Base-by-base conservation (phyloP, 2,888 invertebrate genomes). In the Platycnemis pennipes region DNA sequence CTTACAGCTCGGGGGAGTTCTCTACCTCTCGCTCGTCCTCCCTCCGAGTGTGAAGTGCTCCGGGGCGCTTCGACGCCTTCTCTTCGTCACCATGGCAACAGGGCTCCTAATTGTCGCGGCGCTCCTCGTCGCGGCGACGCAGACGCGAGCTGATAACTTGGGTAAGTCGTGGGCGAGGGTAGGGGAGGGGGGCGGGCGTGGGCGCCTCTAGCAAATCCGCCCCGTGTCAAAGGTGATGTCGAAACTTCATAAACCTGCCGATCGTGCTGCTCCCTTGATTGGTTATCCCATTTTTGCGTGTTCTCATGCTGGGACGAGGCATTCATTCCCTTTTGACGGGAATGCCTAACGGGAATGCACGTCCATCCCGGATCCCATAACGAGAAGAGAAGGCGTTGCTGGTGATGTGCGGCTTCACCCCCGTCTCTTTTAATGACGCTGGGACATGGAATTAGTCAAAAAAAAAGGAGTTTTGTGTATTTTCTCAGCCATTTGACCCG, bases 91-190 rank as follows among this genome's bases (percentile, higher is more conserved):
- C 77, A 77, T 77, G 77, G 77, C 77, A 77, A 77, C 77, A 37
- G 37, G 37, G 19, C 87, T 87, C 87, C 45, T 87, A 26, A n/a
- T 45, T n/a, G n/a, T 87, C 45, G 45, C 87, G 5, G n/a, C 87
- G 45, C 45, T 45, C 44, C 26, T 87, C 87, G 5, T 26, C 77
- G 77, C 77, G 37, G 77, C 37, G 77, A 77, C 77, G 77, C 45
- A 44, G 46, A 37, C 87, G 45, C 46, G 44, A 5, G 87, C 87
- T 42, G 87, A 87, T n/a, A 87, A 87, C 87, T 87, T 87, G 45
- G 87, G 87, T 87, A n/a, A 87, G 87, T 87, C 31, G 31, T 37
- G 19, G 56, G 56, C 3, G 19, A 26, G 26, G n/a, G 63, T 2
- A 8, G 22, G 63, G 22, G 63, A 26, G 4, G 19, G 11, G 11